Base-by-base conservation (phyloP, 2,888 invertebrate genomes). In the Axea sp. region DNA sequence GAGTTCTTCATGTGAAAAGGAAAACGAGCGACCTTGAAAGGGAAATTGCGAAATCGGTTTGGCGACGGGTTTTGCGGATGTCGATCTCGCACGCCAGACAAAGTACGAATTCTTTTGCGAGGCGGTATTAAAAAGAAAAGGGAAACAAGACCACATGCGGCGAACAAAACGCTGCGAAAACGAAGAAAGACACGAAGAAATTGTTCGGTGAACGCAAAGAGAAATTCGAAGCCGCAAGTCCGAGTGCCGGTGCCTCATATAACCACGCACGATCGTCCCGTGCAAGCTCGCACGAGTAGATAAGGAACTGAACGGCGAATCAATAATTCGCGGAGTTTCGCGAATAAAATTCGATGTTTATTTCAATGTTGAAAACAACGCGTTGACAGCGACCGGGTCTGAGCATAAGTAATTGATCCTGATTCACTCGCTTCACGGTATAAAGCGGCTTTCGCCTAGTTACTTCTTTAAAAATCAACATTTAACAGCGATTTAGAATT, bases 11-110 rank as follows among this genome's bases (percentile, higher is more conserved):
- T 14, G 49, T 15, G 55, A 73, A 73, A 73, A 73, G 73, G 69
- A 76, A 76, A 76, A 73, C 65, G 33, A 41, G 45, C 47, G 71
- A 73, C 75, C 73, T 76, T 76, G 75, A 69, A 31, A 76, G 69
- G 73, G 69, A 76, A 76, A 76, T 76, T 73, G 69, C 73, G 73
- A 76, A 73, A 73, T 69, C 65, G 45, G 26, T 55, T 72, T 60
- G 75, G 30, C 57, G 73, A 76, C 68, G 55, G 59, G 75, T 75
- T 73, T 62, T 15, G 53, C 68, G 53, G 37, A 72, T 69, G 57
- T 65, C 47, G 55, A 71, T 74, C 64, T 65, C 51, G 55, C 31
- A 53, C 19, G 33, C 11, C 39, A 26, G 22, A 31, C 45, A 59
- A 64, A 64, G 33, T 47, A 41, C 22, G 22, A 51, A 35, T 45